These are phyloP conservation scores for Perodicticus potto DNA, from an alignment of 2,797 vertebrate species.

Conservation along the genomic window DNA sequence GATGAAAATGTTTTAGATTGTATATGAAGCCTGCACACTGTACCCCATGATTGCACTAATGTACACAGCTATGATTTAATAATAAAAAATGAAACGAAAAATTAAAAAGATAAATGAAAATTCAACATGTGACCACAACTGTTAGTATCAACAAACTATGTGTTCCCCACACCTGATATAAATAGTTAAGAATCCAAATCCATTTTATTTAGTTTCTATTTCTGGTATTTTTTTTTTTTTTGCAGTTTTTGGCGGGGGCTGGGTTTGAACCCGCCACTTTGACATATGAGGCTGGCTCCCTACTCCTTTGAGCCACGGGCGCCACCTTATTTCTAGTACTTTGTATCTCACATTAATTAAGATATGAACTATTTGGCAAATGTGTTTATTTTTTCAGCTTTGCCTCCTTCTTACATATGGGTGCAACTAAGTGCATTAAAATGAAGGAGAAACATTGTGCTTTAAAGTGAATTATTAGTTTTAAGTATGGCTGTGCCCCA, in stretches of 20 bases:
- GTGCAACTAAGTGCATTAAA: not conserved
- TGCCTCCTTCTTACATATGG: not conserved
- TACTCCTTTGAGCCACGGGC: no score
- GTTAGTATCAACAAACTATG: not conserved
- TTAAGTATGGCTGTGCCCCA: not conserved
- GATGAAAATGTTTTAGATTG: no score
- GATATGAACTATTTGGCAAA: slow-evolving; percentile 50
- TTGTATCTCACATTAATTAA: slow-evolving; percentile 29
- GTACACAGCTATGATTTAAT: no score
- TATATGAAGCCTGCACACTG: no score
- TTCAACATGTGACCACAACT: not conserved
- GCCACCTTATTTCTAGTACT: no score
- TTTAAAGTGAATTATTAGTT: slow-evolving; percentile 21
- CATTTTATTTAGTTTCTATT: slow-evolving; percentile 3
- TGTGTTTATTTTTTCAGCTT: not conserved
- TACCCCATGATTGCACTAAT: no score
- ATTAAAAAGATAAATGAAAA: not conserved
- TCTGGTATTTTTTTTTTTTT: no score
- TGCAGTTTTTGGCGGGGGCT: no score
- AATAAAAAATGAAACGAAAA: no score
- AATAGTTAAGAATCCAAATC: not conserved
- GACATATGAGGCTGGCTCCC: no score
- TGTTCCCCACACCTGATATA: not conserved
- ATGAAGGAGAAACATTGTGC: not conserved
- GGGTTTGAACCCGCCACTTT: no score